A percentile compares a stretch with the other conserved stretches of the same genome.
These are phyloP conservation scores for Apogon hyalosoma DNA, from an alignment of 2,797 vertebrate species.

Conservation along the genomic window DNA sequence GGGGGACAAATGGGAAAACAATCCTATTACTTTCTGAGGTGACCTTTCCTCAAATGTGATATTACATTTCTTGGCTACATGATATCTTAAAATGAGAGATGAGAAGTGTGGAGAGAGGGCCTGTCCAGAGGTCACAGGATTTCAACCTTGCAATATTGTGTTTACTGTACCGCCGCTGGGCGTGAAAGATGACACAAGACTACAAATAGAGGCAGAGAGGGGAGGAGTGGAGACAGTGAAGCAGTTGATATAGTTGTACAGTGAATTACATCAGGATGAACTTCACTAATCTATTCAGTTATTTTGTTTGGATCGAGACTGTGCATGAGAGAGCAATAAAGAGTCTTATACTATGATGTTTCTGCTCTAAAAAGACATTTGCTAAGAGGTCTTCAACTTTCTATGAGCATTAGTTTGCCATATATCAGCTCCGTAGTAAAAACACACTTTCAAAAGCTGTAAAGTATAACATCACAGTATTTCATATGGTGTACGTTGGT, in stretches of 20 bases:
- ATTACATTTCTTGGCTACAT: conserved; percentile 38
- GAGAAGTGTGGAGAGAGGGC: conserved; percentile 19
- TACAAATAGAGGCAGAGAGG: conserved; percentile 49
- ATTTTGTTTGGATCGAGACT: conserved; percentile 25
- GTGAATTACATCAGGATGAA: conserved; percentile 35
- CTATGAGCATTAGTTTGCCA: background rate
- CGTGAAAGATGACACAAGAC: conserved; percentile 37
- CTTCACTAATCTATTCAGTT: conserved; percentile 42
- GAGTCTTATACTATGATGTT: background rate
- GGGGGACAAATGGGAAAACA: too few relatives aligned
- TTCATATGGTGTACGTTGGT: conserved; percentile 17
- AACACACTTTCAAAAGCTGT: conserved; percentile 13
- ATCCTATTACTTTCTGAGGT: conserved; percentile 37
- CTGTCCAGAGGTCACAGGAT: conserved; percentile 35
- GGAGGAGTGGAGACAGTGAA: conserved; percentile 19
- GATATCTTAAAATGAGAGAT: conserved; percentile 27
- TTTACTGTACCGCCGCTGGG: conserved; percentile 36
- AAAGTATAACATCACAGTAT: conserved; percentile 2
- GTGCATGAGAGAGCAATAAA: background rate
- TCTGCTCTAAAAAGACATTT: too few relatives aligned
- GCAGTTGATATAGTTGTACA: conserved; percentile 58
- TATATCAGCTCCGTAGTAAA: conserved; percentile 8
- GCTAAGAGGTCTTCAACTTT: conserved; percentile 15
- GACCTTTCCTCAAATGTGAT: conserved; percentile 58
- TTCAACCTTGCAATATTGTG: conserved; percentile 64